Base-by-base conservation (phyloP, 2,888 invertebrate species). In the Dorcus hopei region DNA sequence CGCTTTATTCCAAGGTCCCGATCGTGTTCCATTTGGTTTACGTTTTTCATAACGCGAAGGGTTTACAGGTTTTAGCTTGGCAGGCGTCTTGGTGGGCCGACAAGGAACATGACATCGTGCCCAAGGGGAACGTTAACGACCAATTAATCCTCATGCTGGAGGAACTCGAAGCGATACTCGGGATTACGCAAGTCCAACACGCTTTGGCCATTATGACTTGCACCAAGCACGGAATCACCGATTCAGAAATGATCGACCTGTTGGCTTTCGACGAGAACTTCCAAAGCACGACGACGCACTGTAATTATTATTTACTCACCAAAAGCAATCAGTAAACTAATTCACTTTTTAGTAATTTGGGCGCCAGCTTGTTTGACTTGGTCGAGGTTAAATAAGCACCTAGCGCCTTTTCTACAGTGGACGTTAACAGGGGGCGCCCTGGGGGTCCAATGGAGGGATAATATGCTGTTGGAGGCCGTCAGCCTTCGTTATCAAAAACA, bases 241-340 rank as follows among this genome's bases (percentile, higher is more conserved):
- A 91, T 71, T 88, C 89, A 3, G 94, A 95, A 80, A 88, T 91
- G 76, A 79, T 90, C 69, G 91, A 88, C 70, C 77, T 88, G 61
- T 70, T 89, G 60, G 85, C 87, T 0, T 84, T 85, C 68, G 85
- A 87, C 68, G 81, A 84, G 42, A 80, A 81, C 64, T 88, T 87
- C 64, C 82, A 86, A 63, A 86, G 85, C 63, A 81, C 82, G 56
- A 82, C 83, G 65, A 87, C 87, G 45, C 86, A 87, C 67, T 79
- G 87, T 87, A 70, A 33, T 40, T 11, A 33, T 26, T 4, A 41
- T 11, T 11, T 14, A 14, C 14, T 19, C 2, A 19, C 3, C 14
- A 41, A 41, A 6, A 6, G 41, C 9, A 3, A 6, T n/a, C 19
- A 9, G 5, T 14, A 49, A 49, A 49, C 3, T 1, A 49, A 33